phyloP scores from a whole-genome alignment of 2,113 vertebrate species.

The Sapajus apella region DNA sequence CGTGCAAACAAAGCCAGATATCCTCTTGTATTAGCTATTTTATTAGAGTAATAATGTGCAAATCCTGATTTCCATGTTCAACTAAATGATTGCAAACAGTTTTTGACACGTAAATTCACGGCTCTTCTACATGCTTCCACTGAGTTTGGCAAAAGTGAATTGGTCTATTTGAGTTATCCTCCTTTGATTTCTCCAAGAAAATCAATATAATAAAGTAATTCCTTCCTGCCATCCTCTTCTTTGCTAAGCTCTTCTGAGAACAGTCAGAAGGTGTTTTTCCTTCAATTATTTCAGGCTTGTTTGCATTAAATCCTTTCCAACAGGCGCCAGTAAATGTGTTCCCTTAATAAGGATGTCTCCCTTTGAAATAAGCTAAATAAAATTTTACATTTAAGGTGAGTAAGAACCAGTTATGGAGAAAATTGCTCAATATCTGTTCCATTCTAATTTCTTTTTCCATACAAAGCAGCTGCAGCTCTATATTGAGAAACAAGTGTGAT shows the following conservation, averaged over 20 bases:
- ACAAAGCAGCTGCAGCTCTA: conserved; percentile 84
- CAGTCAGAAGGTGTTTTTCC: conserved; percentile 89
- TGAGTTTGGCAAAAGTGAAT: conserved; percentile 87
- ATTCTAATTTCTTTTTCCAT: conserved; percentile 91
- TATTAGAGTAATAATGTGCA: conserved; percentile 83
- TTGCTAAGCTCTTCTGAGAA: conserved; percentile 90
- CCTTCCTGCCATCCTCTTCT: conserved; percentile 89
- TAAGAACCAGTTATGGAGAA: conserved; percentile 94
- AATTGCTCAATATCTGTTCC: conserved; percentile 95
- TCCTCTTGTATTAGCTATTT: conserved; percentile 72
- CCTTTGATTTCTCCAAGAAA: conserved; percentile 91
- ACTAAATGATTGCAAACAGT: conserved; percentile 88
- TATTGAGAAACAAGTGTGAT: conserved; percentile 87
- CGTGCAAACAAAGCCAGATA: conserved; percentile 67
- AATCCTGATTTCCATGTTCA: conserved; percentile 82
- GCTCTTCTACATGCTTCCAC: conserved; percentile 83
- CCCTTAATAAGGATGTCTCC: conserved; percentile 88
- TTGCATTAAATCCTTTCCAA: conserved; percentile 92
- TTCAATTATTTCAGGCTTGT: conserved; percentile 96
- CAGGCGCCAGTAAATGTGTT: conserved; percentile 85
- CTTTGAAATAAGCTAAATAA: conserved; percentile 92
- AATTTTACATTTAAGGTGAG: conserved; percentile 94
- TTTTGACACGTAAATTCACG: conserved; percentile 90
- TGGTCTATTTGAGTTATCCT: conserved; percentile 92
- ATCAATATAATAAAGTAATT: conserved; percentile 97